These are phyloP conservation scores for Holocentrus rufus DNA, from an alignment of 2,797 vertebrate species.

Conservation along the genomic window DNA sequence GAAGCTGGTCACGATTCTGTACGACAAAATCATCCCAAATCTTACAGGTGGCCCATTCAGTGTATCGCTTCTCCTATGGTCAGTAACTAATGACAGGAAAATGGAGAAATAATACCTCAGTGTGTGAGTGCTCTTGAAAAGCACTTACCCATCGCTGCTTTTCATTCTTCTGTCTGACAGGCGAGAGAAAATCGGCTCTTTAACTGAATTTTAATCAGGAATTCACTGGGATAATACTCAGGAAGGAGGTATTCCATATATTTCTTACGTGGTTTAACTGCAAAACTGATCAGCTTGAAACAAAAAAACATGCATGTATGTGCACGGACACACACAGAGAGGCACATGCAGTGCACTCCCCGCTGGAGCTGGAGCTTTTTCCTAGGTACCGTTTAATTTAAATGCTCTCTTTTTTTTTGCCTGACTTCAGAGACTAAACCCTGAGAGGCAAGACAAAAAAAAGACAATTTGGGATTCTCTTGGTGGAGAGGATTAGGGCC, in stretches of 20 bases:
- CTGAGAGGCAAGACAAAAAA: too few relatives aligned
- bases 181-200: background rate
- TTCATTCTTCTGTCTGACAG: constrained; percentile 19
- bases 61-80: constrained; percentile 18
- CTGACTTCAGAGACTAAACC: too few relatives aligned
- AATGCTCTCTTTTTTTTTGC: too few relatives aligned
- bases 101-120: background rate
- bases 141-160: background rate
- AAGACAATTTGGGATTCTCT: too few relatives aligned
- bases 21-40: constrained; percentile 18
- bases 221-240: background rate
- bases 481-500: too few relatives aligned
- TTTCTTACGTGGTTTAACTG: too few relatives aligned
- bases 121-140: background rate
- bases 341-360: too few relatives aligned
- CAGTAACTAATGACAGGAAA: background rate
- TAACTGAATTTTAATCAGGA: background rate
- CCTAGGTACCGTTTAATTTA: too few relatives aligned
- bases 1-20: constrained; percentile 20
- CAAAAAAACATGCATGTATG: background rate
- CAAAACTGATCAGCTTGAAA: too few relatives aligned
- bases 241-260: too few relatives aligned
- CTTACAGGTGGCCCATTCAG: constrained; percentile 12
- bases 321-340: too few relatives aligned
- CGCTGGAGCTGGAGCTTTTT: too few relatives aligned